phyloP scores from a whole-genome alignment of 2,797 vertebrate species.

The Aphelocoma californica region DNA sequence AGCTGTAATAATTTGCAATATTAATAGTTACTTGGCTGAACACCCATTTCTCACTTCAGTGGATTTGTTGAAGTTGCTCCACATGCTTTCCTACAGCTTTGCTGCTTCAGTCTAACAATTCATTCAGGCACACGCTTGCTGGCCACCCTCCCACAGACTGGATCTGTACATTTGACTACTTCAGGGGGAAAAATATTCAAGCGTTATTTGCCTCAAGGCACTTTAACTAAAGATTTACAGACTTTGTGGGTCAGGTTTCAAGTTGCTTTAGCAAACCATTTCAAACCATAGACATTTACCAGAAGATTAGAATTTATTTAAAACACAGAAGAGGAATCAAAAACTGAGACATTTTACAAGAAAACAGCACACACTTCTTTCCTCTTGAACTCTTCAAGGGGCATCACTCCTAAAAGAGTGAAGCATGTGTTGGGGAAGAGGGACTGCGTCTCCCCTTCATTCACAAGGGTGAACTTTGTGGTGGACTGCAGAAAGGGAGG shows the following conservation, averaged over 20 bases:
- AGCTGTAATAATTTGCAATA: neutral
- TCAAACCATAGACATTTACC: neutral
- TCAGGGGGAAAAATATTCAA: neutral
- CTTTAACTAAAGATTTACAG: slow-evolving; percentile 55
- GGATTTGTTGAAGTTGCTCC: neutral
- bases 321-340: neutral
- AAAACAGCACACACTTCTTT: neutral
- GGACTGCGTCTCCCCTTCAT: neutral
- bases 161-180: neutral
- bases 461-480: neutral
- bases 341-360: neutral
- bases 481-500: neutral
- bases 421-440: neutral
- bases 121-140: neutral
- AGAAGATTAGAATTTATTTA: neutral
- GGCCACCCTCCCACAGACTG: neutral
- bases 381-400: neutral
- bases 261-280: slow-evolving; percentile 11
- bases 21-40: neutral
- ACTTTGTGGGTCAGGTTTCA: slow-evolving; percentile 16
- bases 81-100: neutral
- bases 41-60: neutral
- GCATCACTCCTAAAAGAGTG: neutral
- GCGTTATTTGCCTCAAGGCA: neutral
- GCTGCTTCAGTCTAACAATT: neutral